Percentiles rank a stretch among this genome's conserved stretches.
These are phyloP conservation scores for Ranitomeya imitator DNA, from an alignment of 2,113 vertebrate species.

Conservation along the genomic window DNA sequence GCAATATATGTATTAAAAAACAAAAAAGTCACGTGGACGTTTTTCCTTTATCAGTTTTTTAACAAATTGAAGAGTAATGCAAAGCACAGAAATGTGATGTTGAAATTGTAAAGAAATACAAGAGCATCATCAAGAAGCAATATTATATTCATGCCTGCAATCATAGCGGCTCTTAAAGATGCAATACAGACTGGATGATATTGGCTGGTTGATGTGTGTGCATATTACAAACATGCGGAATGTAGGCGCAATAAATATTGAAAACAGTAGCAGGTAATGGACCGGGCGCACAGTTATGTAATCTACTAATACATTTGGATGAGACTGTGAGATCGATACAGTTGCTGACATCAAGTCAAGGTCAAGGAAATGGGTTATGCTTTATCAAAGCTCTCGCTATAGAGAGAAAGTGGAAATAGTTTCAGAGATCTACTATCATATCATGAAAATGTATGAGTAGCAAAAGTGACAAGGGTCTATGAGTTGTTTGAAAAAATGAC, in stretches of 20 bases:
- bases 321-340: not conserved
- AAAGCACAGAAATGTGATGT: not conserved
- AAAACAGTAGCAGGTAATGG: not conserved
- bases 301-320: not conserved
- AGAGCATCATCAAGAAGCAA: not conserved
- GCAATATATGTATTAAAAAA: too few relatives aligned
- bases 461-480: not conserved
- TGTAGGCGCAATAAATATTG: not conserved
- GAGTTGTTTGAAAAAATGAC: not conserved
- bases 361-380: not conserved
- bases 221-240: not conserved
- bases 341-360: too few relatives aligned
- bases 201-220: not conserved
- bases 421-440: not conserved
- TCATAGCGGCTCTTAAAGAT: not conserved
- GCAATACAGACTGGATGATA: not conserved
- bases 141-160: not conserved
- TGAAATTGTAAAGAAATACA: not conserved
- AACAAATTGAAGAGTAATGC: not conserved
- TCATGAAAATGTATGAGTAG: slow-evolving; percentile 9
- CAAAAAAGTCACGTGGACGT: too few relatives aligned
- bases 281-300: not conserved
- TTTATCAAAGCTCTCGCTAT: not conserved
- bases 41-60: too few relatives aligned
- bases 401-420: not conserved